A percentile compares a stretch with the other conserved stretches of the same genome.
Conservation (phyloP, 2,888 invertebrate genomes). For the Bellardia bayeri region DNA sequence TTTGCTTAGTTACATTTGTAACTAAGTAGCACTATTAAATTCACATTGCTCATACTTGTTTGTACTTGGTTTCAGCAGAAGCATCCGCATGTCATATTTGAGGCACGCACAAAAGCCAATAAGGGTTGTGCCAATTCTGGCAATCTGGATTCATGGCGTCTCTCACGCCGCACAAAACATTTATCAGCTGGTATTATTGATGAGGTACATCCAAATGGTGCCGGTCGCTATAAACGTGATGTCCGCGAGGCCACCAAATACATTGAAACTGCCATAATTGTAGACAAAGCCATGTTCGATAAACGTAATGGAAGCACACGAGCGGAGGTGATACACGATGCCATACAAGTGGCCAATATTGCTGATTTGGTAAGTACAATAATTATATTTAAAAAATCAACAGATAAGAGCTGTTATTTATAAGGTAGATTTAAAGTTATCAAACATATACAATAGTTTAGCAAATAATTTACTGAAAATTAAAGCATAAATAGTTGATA, state of each 20-base stretch:
- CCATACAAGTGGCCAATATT: constrained; percentile 98
- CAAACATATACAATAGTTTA: too few species aligned
- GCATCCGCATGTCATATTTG: constrained; percentile 99
- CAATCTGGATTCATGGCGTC: constrained; percentile 89
- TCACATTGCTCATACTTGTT: constrained; percentile 68
- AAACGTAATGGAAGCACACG: constrained; percentile 95
- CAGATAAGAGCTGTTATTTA: too few species aligned
- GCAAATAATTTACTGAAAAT: too few species aligned
- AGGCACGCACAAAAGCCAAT: constrained; percentile 94
- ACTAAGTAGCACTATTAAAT: not conserved
- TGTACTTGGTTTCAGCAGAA: constrained; percentile 92
- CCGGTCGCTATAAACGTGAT: constrained; percentile 88
- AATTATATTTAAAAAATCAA: too few species aligned
- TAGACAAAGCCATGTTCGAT: constrained; percentile 98
- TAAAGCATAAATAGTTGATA: too few species aligned
- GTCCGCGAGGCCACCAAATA: constrained; percentile 96
- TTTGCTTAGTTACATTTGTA: too few species aligned
- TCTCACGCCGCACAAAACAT: constrained; percentile 87
- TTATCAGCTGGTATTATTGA: constrained; percentile 83
- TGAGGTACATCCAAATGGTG: constrained; percentile 83
- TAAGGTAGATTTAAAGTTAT: too few species aligned
- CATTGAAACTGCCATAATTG: constrained; percentile 97
- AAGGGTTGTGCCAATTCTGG: constrained; percentile 95
- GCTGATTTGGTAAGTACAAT: constrained; percentile 94
- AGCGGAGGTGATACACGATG: constrained; percentile 95